phyloP scores from a whole-genome alignment of 2,888 invertebrate species.

The Pammene fasciana region DNA sequence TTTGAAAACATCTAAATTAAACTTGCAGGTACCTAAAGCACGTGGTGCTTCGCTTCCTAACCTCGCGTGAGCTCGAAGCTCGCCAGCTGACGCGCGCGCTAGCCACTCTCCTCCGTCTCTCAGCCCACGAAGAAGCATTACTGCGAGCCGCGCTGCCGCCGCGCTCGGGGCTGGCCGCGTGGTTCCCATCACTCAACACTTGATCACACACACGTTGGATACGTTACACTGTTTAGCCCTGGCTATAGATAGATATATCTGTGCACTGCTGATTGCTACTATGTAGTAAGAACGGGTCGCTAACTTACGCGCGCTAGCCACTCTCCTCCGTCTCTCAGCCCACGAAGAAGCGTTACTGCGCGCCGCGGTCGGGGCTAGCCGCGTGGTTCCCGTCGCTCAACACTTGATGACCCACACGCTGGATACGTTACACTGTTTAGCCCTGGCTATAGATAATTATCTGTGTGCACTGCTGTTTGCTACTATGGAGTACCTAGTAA shows the following conservation, averaged over 20 bases:
- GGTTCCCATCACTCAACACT: slow-evolving; percentile 70
- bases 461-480: too few species aligned
- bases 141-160: slow-evolving; percentile 89
- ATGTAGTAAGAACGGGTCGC: too few species aligned
- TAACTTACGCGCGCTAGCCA: slow-evolving; percentile 94
- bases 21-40: slow-evolving; percentile 90
- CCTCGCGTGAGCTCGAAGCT: slow-evolving; percentile 93
- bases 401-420: slow-evolving; percentile 54
- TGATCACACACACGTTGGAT: slow-evolving; percentile 48
- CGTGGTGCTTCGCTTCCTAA: slow-evolving; percentile 96
- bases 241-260: too few species aligned
- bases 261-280: too few species aligned
- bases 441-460: too few species aligned
- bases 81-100: slow-evolving; percentile 95
- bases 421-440: too few species aligned
- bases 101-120: slow-evolving; percentile 91
- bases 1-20: background rate
- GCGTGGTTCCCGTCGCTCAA: slow-evolving; percentile 72
- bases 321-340: slow-evolving; percentile 90
- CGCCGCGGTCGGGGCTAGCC: slow-evolving; percentile 70
- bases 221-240: too few species aligned
- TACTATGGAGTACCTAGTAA: too few species aligned
- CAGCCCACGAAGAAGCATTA: slow-evolving; percentile 93
- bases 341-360: slow-evolving; percentile 94
- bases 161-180: slow-evolving; percentile 64